Conservation (phyloP, 2,888 invertebrate genomes). For the Crematogaster levior region DNA sequence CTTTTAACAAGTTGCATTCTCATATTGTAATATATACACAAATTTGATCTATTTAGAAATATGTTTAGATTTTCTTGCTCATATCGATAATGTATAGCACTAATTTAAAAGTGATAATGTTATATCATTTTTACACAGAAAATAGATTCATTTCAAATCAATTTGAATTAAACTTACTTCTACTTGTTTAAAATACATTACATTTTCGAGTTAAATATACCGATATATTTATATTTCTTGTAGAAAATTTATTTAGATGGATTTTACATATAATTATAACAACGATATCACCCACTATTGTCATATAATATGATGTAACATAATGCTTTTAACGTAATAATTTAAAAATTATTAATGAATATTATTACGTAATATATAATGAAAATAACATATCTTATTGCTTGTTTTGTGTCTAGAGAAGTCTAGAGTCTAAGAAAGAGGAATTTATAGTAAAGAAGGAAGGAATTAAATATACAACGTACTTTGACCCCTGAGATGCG, state of each 20-base stretch:
- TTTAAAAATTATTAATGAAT: neutral
- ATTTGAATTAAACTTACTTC: neutral
- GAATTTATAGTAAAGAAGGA: constrained; percentile 32
- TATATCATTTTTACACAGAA: neutral
- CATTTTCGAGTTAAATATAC: neutral
- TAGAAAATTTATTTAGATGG: neutral
- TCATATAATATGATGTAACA: neutral
- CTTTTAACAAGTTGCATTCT: neutral
- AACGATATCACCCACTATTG: neutral
- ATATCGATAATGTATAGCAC: neutral
- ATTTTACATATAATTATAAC: neutral
- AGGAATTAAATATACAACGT: constrained; percentile 55
- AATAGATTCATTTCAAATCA: neutral
- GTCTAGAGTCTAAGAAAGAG: neutral
- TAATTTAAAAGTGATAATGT: neutral
- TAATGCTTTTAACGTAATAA: neutral
- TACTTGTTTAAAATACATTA: neutral
- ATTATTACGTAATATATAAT: neutral
- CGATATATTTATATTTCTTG: neutral
- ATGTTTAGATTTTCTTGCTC: neutral
- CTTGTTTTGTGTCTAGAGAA: constrained; percentile 16
- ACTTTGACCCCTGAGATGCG: constrained; percentile 69
- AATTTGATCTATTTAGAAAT: neutral
- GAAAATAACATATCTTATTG: neutral
- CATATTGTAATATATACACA: neutral